Evolutionary conservation across 1,140 invertebrate species (phyloP).

Genomic region (Macrotrachela quadricornifera): DNA sequence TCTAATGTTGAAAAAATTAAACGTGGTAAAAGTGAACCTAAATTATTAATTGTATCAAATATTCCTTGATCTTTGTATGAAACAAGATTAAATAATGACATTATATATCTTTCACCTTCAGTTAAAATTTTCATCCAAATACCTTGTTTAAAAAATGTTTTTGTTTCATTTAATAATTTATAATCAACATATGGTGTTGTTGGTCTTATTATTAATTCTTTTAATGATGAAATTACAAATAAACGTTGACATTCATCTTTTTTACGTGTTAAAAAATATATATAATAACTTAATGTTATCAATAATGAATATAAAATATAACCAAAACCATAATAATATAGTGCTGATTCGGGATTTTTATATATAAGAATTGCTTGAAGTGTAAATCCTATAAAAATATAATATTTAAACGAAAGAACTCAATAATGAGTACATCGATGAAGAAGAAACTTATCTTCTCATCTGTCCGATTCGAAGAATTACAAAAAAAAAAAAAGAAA

Average conservation of each 20-base stretch:
- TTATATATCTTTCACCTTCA: constrained; percentile 86
- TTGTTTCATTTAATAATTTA: constrained; percentile 17
- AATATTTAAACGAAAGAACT: no score
- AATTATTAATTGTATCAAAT: constrained; percentile 86
- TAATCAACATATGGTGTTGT: neutral
- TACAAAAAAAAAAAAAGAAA: no score
- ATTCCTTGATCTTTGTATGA: constrained; percentile 69
- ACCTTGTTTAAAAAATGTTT: constrained; percentile 80
- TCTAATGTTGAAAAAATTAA: constrained; percentile 92
- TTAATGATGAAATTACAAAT: neutral
- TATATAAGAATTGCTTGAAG: no score
- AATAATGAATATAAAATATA: neutral
- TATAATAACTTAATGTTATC: neutral
- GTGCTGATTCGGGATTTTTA: no score
- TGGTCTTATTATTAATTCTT: neutral
- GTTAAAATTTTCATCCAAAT: constrained; percentile 80
- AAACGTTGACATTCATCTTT: neutral
- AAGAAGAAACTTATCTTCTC: no score
- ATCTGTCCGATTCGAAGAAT: no score
- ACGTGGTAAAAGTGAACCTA: constrained; percentile 77
- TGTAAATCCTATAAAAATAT: no score
- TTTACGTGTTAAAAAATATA: neutral
- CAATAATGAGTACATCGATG: no score
- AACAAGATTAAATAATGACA: constrained; percentile 75
- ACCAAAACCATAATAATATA: no score